Base-by-base conservation (phyloP, 1,140 invertebrate species). In the Phthorimaea operculella region DNA sequence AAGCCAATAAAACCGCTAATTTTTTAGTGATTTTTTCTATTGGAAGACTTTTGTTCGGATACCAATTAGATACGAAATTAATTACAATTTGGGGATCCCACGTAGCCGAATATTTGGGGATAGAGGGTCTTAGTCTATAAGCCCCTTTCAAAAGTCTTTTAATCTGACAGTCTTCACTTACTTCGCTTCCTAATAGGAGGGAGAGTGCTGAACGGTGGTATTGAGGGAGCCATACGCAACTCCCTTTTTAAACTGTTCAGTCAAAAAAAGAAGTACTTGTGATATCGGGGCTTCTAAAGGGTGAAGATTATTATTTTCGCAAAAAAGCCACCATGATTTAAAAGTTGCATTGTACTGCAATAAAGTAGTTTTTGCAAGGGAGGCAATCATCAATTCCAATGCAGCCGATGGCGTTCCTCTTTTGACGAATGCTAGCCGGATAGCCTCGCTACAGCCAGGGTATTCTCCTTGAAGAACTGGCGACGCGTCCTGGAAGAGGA, bases 11-110 rank as follows among this genome's bases (percentile, higher is more conserved):
- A n/a, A 54, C 60, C 4, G 55, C 50, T 6, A 61, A 21, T 42
- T 67, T 72, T 47, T 59, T 54, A 16, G 66, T 54, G 51, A 58
- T 6, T 54, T 53, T 15, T 12, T 60, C 53, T 11, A 59, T 36
- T 7, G 36, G 28, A 34, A 66, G 12, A 11, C 49, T 9, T 15
- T 42, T 53, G 47, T 61, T 57, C 21, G 59, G 54, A 39, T 54
- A 59, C 50, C 44, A 59, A 44, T 33, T 44, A 18, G 57, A 55
- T 28, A 74, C 42, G 49, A 57, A 58, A 33, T 65, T 28, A 51
- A 78, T 59, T 7, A 75, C 67, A 6, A 64, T 17, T 33, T 62
- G 44, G 3, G 66, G 60, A 50, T 76, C 67, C 73, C 68, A 79
- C 8, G 61, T 67, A 8, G 8, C 17, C 33, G n/a, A 52, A 57